Conservation (phyloP, 2,888 invertebrate genomes). For the Cantharis flavilabris region DNA sequence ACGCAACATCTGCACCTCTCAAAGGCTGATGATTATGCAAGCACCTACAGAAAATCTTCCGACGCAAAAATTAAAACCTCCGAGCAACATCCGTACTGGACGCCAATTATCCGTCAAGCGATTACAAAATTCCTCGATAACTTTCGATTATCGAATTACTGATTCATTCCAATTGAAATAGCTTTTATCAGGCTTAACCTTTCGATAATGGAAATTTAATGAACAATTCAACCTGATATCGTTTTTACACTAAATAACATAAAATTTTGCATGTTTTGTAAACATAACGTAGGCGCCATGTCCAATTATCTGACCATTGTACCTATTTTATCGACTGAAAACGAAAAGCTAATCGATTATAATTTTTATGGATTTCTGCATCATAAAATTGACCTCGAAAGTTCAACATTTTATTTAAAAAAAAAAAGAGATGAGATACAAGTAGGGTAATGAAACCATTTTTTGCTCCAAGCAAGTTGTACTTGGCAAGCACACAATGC, state of each 20-base stretch:
- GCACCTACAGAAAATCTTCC: not conserved
- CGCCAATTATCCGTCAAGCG: not conserved
- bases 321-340: not conserved
- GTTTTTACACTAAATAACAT: not conserved
- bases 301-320: not conserved
- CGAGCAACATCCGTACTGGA: not conserved
- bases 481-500: not conserved
- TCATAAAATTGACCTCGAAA: not conserved
- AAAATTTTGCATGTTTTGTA: not conserved
- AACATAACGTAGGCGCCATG: not conserved
- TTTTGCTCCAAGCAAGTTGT: not conserved
- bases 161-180: not conserved
- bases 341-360: not conserved
- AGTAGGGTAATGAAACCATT: constrained; percentile 1
- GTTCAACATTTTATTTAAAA: not conserved
- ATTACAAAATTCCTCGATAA: not conserved
- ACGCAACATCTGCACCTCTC: not conserved
- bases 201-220: not conserved
- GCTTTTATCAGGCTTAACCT: not conserved
- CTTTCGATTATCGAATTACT: not conserved
- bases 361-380: not conserved
- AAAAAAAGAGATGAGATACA: not conserved
- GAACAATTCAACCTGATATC: not conserved
- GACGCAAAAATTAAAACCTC: not conserved
- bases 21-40: not conserved